These are phyloP conservation scores for Copidosoma aretas DNA, from an alignment of 2,888 invertebrate genomes.

Conservation along the genomic window DNA sequence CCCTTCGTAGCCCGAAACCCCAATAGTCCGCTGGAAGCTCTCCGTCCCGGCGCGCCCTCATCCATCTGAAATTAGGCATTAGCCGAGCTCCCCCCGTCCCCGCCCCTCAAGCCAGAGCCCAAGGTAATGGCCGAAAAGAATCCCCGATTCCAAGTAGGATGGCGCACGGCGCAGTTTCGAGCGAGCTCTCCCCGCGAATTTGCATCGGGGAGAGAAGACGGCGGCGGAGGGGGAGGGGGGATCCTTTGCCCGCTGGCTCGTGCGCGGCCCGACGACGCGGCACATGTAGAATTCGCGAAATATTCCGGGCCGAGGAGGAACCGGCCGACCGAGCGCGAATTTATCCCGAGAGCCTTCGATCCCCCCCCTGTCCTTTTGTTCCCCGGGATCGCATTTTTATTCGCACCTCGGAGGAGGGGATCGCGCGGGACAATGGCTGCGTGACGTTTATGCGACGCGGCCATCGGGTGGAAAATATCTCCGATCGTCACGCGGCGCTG, in stretches of 20 bases:
- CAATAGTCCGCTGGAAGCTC: too few species aligned
- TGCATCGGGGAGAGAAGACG: slow-evolving; percentile 20
- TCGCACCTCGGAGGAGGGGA: background rate
- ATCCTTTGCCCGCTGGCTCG: background rate
- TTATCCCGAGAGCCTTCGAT: background rate
- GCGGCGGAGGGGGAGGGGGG: background rate
- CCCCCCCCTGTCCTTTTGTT: background rate
- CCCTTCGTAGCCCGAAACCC: too few species aligned
- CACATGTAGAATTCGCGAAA: slow-evolving; percentile 27
- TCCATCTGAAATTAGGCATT: slow-evolving; percentile 23
- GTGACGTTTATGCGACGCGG: slow-evolving; percentile 13
- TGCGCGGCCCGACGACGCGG: slow-evolving; percentile 13
- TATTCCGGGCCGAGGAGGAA: slow-evolving; percentile 12
- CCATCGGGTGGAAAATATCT: slow-evolving; percentile 31
- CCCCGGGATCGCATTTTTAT: too few species aligned
- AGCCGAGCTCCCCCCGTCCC: background rate
- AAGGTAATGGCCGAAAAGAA: slow-evolving; percentile 26
- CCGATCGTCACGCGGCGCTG: slow-evolving; percentile 9
- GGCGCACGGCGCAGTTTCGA: background rate
- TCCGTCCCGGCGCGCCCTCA: slow-evolving; percentile 6
- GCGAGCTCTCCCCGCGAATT: slow-evolving; percentile 3
- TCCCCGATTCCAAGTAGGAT: slow-evolving; percentile 3
- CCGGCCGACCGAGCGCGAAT: slow-evolving; percentile 2
- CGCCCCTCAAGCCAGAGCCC: slow-evolving; percentile 15
- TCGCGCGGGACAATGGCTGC: slow-evolving; percentile 7